Evolutionary conservation across 2,113 vertebrate species (phyloP).

Genomic region (Alectura lathami): DNA sequence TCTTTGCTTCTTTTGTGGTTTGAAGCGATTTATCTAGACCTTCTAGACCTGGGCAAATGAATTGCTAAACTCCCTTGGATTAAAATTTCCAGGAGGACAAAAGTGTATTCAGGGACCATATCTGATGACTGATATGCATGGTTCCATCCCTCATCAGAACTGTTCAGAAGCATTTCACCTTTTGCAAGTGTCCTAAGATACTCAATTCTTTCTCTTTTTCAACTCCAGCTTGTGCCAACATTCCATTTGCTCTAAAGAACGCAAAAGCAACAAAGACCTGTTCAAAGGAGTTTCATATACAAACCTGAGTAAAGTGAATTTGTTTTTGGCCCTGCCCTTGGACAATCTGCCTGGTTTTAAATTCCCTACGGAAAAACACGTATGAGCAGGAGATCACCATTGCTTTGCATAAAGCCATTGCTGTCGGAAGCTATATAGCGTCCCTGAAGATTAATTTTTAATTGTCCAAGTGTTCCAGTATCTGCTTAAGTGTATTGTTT

Average conservation of each 20-base stretch:
- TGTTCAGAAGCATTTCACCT: neutral
- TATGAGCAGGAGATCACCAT: neutral
- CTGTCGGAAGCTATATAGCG: neutral
- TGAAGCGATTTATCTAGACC: neutral
- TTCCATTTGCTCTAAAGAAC: neutral
- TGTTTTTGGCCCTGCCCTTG: neutral
- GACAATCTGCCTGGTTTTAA: neutral
- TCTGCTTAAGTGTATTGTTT: neutral
- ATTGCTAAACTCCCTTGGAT: neutral
- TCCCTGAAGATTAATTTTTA: neutral
- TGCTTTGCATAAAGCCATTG: neutral
- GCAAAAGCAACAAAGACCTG: neutral
- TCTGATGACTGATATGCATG: neutral
- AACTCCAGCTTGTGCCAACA: neutral
- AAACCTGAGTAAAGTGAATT: neutral
- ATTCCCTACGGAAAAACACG: neutral
- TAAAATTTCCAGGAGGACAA: neutral
- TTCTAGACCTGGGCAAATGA: neutral
- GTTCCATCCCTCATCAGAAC: neutral
- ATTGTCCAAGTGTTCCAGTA: neutral
- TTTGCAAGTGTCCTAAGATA: neutral
- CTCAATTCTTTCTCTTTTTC: neutral
- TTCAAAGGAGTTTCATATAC: neutral
- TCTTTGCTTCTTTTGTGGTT: neutral
- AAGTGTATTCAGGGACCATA: neutral